Evolutionary conservation across 2,888 invertebrate genomes (phyloP).

Genomic region (Hydropsyche betteni): DNA sequence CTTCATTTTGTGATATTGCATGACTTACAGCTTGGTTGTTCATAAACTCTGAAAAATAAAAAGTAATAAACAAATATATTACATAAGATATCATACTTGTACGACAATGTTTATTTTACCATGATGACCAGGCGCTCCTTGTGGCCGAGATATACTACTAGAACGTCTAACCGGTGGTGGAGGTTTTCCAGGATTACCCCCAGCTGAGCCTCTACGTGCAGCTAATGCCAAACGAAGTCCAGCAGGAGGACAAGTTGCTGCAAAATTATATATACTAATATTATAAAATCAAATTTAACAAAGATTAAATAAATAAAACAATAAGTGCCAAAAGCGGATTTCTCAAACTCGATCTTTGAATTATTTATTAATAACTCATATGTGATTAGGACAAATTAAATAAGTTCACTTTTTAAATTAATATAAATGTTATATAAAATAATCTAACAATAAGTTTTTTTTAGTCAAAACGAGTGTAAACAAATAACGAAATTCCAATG

Average conservation of each 20-base stretch:
- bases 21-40: constrained; percentile 62
- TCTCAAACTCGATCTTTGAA: too few relatives aligned
- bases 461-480: too few relatives aligned
- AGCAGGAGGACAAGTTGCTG: constrained; percentile 56
- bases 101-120: background rate
- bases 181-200: constrained; percentile 70
- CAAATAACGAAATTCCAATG: too few relatives aligned
- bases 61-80: background rate
- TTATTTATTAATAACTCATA: too few relatives aligned
- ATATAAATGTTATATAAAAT: too few relatives aligned
- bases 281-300: too few relatives aligned
- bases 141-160: constrained; percentile 69
- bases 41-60: constrained; percentile 53
- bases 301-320: too few relatives aligned
- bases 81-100: background rate
- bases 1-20: constrained; percentile 57
- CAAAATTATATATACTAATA: background rate
- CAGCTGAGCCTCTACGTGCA: constrained; percentile 57
- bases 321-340: too few relatives aligned
- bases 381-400: too few relatives aligned
- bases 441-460: too few relatives aligned
- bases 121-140: constrained; percentile 55
- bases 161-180: constrained; percentile 86
- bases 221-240: constrained; percentile 47
- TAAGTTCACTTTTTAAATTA: too few relatives aligned